phyloP scores from a whole-genome alignment of 2,113 vertebrate species.

The Capreolus pygargus region DNA sequence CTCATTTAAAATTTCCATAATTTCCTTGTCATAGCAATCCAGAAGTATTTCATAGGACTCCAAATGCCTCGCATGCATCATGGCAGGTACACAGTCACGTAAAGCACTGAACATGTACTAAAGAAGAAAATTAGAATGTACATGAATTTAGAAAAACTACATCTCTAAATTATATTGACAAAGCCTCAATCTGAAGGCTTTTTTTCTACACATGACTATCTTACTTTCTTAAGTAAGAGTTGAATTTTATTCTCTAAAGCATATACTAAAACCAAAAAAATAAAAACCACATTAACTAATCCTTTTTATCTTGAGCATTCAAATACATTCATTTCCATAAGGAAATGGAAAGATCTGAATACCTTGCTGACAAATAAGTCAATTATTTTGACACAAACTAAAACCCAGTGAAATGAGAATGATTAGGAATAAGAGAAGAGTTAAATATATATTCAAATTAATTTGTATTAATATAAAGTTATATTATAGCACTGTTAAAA shows the following conservation, averaged over 20 bases:
- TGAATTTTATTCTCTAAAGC: neutral
- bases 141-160: slow-evolving; percentile 1
- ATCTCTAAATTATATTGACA: neutral
- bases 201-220: neutral
- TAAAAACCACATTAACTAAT: neutral
- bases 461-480: neutral
- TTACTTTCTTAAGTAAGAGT: slow-evolving; percentile 5
- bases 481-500: neutral
- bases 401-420: slow-evolving; percentile 43
- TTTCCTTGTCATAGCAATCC: slow-evolving; percentile 94
- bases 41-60: slow-evolving; percentile 92
- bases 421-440: neutral
- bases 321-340: neutral
- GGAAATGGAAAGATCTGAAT: neutral
- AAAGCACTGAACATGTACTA: slow-evolving; percentile 99
- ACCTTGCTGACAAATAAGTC: neutral
- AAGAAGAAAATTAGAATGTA: slow-evolving; percentile 31
- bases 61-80: slow-evolving; percentile 94
- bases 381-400: slow-evolving; percentile 1
- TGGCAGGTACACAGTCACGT: slow-evolving; percentile 92
- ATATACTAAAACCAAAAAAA: neutral
- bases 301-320: slow-evolving; percentile 5
- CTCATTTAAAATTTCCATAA: slow-evolving; percentile 95
- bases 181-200: neutral
- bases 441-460: neutral